Evolutionary conservation across 2,797 vertebrate species (phyloP).

Genomic region (Simalia tracyae): DNA sequence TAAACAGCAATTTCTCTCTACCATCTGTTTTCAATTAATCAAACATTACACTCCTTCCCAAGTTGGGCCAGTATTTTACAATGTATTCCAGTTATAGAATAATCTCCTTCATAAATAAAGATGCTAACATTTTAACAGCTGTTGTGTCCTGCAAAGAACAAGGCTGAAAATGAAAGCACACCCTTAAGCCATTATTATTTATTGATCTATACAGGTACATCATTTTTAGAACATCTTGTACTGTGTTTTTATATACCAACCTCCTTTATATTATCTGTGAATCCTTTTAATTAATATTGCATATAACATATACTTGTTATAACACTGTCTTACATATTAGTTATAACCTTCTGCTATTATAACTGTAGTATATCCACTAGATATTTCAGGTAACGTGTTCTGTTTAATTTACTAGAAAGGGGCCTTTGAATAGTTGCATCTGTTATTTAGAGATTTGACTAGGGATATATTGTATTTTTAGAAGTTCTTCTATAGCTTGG

Average conservation of each 20-base stretch:
- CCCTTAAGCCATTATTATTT: neutral
- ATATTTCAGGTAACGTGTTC: neutral
- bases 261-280: neutral
- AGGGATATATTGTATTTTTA: neutral
- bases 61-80: neutral
- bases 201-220: neutral
- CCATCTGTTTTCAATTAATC: neutral
- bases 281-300: neutral
- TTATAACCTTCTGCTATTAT: neutral
- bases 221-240: neutral
- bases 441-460: neutral
- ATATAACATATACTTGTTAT: neutral
- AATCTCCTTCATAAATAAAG: neutral
- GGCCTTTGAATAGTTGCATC: neutral
- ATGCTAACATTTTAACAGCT: neutral
- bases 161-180: conserved; percentile 6
- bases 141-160: neutral
- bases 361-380: neutral
- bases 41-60: neutral
- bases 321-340: neutral
- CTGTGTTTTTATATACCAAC: neutral
- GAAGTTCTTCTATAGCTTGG: too few species aligned
- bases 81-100: neutral
- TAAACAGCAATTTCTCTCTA: neutral
- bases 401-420: neutral